phyloP scores from a whole-genome alignment of 2,113 vertebrate species.

The Rhineura floridana region DNA sequence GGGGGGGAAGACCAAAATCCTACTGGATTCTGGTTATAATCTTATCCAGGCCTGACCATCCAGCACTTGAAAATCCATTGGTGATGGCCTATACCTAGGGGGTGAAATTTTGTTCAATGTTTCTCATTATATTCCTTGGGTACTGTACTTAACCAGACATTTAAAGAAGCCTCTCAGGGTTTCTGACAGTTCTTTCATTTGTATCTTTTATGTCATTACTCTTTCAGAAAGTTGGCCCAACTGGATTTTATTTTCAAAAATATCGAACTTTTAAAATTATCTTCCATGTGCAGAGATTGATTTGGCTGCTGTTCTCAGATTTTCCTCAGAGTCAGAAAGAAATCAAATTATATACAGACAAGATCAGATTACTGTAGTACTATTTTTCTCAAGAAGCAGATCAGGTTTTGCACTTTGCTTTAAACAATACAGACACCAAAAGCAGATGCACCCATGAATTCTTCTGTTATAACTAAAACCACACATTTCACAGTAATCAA shows the following conservation, averaged over 20 bases:
- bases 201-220: not conserved
- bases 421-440: slow-evolving; percentile 28
- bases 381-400: slow-evolving; percentile 56
- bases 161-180: not conserved
- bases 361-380: slow-evolving; percentile 62
- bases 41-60: not conserved
- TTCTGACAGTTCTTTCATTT: not conserved
- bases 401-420: slow-evolving; percentile 36
- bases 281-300: slow-evolving; percentile 52
- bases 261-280: slow-evolving; percentile 55
- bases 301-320: slow-evolving; percentile 48
- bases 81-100: too few species aligned
- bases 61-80: not conserved
- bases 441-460: slow-evolving; percentile 7
- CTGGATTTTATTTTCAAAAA: slow-evolving; percentile 39
- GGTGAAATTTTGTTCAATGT: not conserved
- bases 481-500: not conserved
- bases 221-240: slow-evolving; percentile 17
- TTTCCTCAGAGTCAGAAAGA: slow-evolving; percentile 55
- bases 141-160: not conserved
- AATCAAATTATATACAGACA: slow-evolving; percentile 58
- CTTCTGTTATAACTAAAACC: slow-evolving; percentile 30
- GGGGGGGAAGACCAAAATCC: not conserved
- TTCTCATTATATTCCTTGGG: not conserved
- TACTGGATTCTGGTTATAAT: not conserved